Evolutionary conservation across 2,113 vertebrate genomes (phyloP).

Genomic region (Chroicocephalus ridibundus): DNA sequence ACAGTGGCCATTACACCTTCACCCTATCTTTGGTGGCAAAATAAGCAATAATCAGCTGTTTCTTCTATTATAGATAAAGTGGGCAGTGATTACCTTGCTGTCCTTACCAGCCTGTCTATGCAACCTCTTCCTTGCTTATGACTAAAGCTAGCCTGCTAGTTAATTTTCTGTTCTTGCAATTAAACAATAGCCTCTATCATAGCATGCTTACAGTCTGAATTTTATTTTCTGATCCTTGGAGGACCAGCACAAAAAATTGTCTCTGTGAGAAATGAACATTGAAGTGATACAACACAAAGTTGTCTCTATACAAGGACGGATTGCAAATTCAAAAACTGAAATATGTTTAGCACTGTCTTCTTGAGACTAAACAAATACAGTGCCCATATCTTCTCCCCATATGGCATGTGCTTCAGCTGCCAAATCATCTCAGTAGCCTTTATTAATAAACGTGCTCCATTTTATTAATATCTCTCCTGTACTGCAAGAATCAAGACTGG

Average conservation of each 20-base stretch:
- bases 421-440: not conserved
- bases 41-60: not conserved
- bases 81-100: not conserved
- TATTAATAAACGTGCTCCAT: not conserved
- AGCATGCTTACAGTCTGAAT: not conserved
- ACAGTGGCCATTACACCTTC: not conserved
- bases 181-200: rapidly evolving
- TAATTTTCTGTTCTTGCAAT: not conserved
- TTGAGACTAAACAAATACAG: not conserved
- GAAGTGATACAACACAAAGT: not conserved
- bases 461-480: not conserved
- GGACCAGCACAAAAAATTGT: not conserved
- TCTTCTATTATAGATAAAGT: not conserved
- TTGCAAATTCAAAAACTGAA: not conserved
- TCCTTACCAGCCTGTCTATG: not conserved
- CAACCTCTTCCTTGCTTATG: not conserved
- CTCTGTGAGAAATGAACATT: not conserved
- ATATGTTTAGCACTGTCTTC: not conserved
- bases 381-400: not conserved
- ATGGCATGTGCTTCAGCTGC: not conserved
- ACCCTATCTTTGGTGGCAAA: not conserved
- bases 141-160: not conserved
- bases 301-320: not conserved
- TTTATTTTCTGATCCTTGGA: not conserved
- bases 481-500: not conserved